Percentiles rank a stretch among this genome's conserved stretches.
These are phyloP conservation scores for Macaria notata DNA, from an alignment of 2,888 invertebrate genomes.

Conservation along the genomic window DNA sequence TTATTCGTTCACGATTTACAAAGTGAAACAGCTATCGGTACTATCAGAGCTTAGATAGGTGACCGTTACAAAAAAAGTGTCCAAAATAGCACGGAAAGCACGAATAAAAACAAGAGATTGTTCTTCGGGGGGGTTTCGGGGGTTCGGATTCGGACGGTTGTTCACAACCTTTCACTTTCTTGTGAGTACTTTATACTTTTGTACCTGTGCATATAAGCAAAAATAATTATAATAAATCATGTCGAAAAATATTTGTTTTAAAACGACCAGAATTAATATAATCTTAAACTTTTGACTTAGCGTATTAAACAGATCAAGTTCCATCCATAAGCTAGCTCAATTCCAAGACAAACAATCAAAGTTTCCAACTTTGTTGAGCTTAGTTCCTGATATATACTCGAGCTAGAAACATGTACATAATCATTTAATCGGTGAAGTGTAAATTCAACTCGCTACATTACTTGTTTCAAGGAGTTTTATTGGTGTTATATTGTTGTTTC, in stretches of 20 bases:
- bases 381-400: conserved; percentile 1
- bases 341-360: conserved; percentile 6
- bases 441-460: not conserved
- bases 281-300: no score
- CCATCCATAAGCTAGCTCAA: not conserved
- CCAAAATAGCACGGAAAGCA: not conserved
- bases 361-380: conserved; percentile 2
- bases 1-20: not conserved
- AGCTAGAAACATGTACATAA: not conserved
- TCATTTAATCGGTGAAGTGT: conserved; percentile 1
- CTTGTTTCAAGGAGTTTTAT: not conserved
- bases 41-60: not conserved
- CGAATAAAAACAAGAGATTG: no score
- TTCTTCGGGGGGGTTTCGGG: no score
- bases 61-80: not conserved
- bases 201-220: no score
- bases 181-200: not conserved
- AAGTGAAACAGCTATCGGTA: not conserved
- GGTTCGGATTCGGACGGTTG: no score
- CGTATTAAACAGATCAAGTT: not conserved
- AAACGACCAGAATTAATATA: not conserved
- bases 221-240: not conserved
- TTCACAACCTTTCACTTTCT: not conserved
- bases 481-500: not conserved
- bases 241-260: not conserved